A percentile compares a stretch with the other conserved stretches of the same genome.
phyloP scores from a whole-genome alignment of 1,140 invertebrate genomes.

The Meloidogyne exigua region DNA sequence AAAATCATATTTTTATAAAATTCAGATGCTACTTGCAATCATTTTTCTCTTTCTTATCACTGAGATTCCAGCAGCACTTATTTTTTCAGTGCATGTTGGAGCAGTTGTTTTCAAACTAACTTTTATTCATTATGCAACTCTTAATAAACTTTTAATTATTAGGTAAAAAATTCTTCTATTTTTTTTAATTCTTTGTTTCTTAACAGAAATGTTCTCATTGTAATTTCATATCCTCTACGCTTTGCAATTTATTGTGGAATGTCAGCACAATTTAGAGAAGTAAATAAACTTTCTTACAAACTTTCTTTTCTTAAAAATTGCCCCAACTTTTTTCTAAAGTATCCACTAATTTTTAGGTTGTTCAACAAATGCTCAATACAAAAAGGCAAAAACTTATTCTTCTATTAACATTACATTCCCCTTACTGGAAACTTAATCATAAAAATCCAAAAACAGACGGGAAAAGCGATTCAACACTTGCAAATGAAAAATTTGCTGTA shows the following conservation, averaged over 20 bases:
- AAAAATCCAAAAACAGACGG: constrained; percentile 5
- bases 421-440: constrained; percentile 7
- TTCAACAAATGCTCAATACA: constrained; percentile 23
- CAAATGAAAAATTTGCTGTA: neutral
- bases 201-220: constrained; percentile 58
- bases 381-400: constrained; percentile 20
- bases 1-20: too few species aligned
- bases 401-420: constrained; percentile 6
- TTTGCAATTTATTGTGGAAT: constrained; percentile 62
- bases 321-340: neutral
- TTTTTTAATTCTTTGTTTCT: neutral
- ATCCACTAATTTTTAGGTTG: constrained; percentile 27
- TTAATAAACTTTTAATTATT: constrained; percentile 59
- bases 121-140: constrained; percentile 52
- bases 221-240: constrained; percentile 57
- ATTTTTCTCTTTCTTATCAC: constrained; percentile 58
- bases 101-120: constrained; percentile 52
- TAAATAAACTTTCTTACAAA: neutral
- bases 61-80: constrained; percentile 59
- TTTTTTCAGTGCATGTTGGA: constrained; percentile 56
- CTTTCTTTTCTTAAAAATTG: neutral
- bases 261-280: constrained; percentile 59
- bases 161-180: constrained; percentile 38
- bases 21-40: constrained; percentile 54
- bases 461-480: constrained; percentile 6